Evolutionary conservation across 2,888 invertebrate genomes (phyloP), one percentile per base, ranked within the genome.

Genomic region (Eupeodes latifasciatus): DNA sequence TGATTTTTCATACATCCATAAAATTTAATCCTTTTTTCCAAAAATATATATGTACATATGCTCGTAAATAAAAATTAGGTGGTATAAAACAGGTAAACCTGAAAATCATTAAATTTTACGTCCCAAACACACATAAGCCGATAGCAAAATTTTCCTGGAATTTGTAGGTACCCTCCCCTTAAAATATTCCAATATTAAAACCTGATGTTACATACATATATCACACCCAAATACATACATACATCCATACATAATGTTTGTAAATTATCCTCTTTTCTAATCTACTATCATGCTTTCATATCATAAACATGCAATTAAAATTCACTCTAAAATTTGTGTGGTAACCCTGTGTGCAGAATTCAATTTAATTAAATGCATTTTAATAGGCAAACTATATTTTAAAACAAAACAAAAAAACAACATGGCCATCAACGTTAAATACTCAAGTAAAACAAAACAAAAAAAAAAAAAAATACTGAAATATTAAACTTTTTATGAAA

Each of bases 311-410:
- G 77, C 71, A 59, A 64, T 81, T 62, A 81, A 81, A 71, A 62
- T 51, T 77, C 47, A 71, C 57, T 62, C 66, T 74, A 44, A 59
- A 72, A 72, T 47, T n/a, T 47, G 11, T 59, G 47, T 66, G 83
- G 75, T 71, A 44, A 66, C 36, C 49, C 57, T 76, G 2, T 27
- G 64, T 57, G 69, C 47, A n/a, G 59, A 57, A 64, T 82, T 77
- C 51, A 84, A 76, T 77, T 81, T 47, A 87, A 80, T 83, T 87
- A 76, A 83, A 83, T 66, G 71, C 55, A 53, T 75, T 80, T 87
- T 72, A 83, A 79, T 83, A 64, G 67, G 57, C 62, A 71, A 75
- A 82, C 86, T 71, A 83, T 69, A 79, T 80, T 80, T 27, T 76
- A 80, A 55, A 71, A 71, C 40, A 59, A 75, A 82, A 40, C 14